Evolutionary conservation across 2,113 vertebrate species (phyloP).

Genomic region (Austrofundulus limnaeus): DNA sequence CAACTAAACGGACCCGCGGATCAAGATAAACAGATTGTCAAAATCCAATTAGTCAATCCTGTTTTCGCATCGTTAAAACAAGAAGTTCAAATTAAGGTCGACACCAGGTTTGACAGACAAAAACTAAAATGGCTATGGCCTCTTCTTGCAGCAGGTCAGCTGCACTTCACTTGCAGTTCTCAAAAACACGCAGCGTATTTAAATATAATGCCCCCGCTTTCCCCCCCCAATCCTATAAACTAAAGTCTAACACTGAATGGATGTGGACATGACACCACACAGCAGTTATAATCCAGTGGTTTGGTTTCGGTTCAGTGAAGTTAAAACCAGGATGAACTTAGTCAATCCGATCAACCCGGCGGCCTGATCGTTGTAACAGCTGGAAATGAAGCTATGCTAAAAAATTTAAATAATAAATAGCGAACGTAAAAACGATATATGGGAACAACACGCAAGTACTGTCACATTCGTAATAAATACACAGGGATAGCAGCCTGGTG

Average conservation of each 20-base stretch:
- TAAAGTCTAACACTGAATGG: not conserved
- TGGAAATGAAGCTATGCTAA: not conserved
- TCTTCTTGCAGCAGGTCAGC: conserved; percentile 8
- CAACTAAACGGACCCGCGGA: too few species aligned
- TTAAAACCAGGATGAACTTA: not conserved
- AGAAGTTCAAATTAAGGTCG: conserved; percentile 36
- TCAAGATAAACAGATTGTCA: conserved; percentile 71
- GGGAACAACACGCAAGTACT: conserved; percentile 1
- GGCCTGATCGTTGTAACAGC: not conserved
- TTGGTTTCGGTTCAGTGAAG: conserved; percentile 37
- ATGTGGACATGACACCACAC: conserved; percentile 11
- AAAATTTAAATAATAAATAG: conserved; percentile 8
- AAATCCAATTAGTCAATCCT: conserved; percentile 70
- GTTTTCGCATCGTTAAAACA: conserved; percentile 49
- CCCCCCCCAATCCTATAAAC: not conserved
- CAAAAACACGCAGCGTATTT: not conserved
- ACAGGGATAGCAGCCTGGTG: conserved; percentile 24
- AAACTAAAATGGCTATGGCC: conserved; percentile 43
- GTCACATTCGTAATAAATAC: conserved; percentile 40
- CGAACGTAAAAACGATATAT: not conserved
- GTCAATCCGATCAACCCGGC: not conserved
- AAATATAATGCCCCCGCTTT: too few species aligned
- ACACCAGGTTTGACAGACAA: not conserved
- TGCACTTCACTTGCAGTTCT: not conserved
- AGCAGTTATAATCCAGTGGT: conserved; percentile 1